These are phyloP conservation scores for Eristalis arbustorum DNA, from an alignment of 2,888 invertebrate genomes.

Conservation along the genomic window DNA sequence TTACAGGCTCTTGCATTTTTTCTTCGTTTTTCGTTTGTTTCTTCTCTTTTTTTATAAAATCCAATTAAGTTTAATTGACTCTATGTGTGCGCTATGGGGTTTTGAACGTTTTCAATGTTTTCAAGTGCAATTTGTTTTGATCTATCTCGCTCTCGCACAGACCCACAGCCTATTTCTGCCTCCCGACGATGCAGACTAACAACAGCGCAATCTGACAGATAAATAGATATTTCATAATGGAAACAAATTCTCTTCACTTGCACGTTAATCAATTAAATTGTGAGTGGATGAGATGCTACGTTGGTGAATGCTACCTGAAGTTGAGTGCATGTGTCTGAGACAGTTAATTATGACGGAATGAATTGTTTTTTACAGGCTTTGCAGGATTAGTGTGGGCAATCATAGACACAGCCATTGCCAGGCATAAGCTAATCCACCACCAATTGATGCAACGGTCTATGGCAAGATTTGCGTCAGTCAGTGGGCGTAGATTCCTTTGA, in stretches of 20 bases:
- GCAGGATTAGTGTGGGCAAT: not conserved
- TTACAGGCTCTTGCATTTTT: not conserved
- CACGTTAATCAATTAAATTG: constrained; percentile 43
- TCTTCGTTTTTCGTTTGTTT: constrained; percentile 9
- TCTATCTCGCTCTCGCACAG: not conserved
- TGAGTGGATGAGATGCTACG: not conserved
- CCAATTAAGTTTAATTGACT: constrained; percentile 71
- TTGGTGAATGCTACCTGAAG: not conserved
- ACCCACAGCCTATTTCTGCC: not conserved
- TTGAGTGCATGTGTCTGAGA: not conserved
- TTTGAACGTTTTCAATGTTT: constrained; percentile 21
- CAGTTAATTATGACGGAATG: not conserved
- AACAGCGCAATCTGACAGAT: constrained; percentile 29
- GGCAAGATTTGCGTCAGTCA: too few relatives aligned
- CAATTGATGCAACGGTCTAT: too few relatives aligned
- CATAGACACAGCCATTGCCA: too few relatives aligned
- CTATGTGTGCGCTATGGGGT: constrained; percentile 44
- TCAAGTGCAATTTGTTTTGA: constrained; percentile 56
- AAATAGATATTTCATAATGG: constrained; percentile 47
- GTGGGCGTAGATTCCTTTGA: not conserved
- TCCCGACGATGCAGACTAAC: constrained; percentile 30
- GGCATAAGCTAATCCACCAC: too few relatives aligned
- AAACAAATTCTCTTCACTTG: constrained; percentile 26
- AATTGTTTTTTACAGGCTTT: not conserved
- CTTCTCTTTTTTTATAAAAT: constrained; percentile 49